Evolutionary conservation across 2,113 vertebrate species (phyloP), one percentile per base, ranked within the genome.

Genomic region (Rhinoderma darwinii): DNA sequence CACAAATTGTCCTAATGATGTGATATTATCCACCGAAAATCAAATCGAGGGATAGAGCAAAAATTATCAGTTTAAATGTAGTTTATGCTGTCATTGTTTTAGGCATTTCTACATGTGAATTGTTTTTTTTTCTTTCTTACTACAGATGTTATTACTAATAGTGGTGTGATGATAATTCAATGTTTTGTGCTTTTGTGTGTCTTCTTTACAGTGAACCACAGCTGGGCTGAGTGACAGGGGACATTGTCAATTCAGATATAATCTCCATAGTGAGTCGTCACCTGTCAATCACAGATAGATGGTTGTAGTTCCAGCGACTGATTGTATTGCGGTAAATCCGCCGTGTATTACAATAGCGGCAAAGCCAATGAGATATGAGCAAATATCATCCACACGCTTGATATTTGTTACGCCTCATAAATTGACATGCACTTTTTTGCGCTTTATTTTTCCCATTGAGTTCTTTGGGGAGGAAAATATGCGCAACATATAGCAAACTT

Each of bases 101-200:
- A 63, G 56, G 41, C 41, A n/a, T 82, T 82, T 66, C 39, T 44
- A 15, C 22, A 6, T 82, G 25, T 66, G 22, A 43, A 43, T 44
- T 82, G 39, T 63, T 22, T 22, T 75, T 27, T 54, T 22, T 22
- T 75, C 18, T 54, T 81, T 44, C 41, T 78, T 47, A 78, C 75
- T 78, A 51, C 47, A 54, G 75, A 50, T 82, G n/a, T 66, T 66
- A 63, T n/a, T 82, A 66, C 6, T 63, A 30, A 17, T 17, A 82
- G 25, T 43, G 56, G 41, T 63, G 56, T 82, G 56, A 70, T 83
- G 43, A 35, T 47, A 17, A 50, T 51, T 50, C n/a, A 72, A 50
- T 83, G 82, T 83, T 83, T 35, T 83, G 70, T 84, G 81, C 81
- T 88, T 87, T 61, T 84, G 83, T 84, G 35, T 84, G 83, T 84